Evolutionary conservation across 2,888 invertebrate genomes (phyloP).

Genomic region (Hirtodrosophila trivittata): DNA sequence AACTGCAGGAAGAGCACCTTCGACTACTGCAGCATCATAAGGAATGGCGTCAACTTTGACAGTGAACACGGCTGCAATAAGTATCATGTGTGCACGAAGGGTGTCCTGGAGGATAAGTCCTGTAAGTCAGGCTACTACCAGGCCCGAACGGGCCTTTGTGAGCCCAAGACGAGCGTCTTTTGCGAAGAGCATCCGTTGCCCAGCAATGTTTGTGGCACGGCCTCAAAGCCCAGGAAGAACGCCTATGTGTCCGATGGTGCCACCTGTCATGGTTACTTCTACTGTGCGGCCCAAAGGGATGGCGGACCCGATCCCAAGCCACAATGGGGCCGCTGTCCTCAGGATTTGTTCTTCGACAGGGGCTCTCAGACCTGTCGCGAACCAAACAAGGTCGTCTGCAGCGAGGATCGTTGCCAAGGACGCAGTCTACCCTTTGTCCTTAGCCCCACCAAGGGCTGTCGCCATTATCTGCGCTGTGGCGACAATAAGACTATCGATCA

Average conservation of each 20-base stretch:
- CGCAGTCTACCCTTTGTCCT: conserved; percentile 66
- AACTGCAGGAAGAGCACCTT: conserved; percentile 48
- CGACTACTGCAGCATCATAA: conserved; percentile 70
- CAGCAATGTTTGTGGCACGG: conserved; percentile 58
- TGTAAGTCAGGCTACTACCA: conserved; percentile 59
- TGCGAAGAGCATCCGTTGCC: conserved; percentile 60
- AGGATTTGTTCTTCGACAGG: conserved; percentile 67
- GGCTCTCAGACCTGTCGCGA: conserved; percentile 45
- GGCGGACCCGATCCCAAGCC: conserved; percentile 61
- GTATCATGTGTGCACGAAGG: conserved; percentile 60
- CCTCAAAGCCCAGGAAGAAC: conserved; percentile 38
- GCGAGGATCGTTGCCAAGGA: conserved; percentile 79
- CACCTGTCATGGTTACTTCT: conserved; percentile 76
- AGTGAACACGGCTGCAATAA: conserved; percentile 47
- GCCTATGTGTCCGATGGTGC: conserved; percentile 48
- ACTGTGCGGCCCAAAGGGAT: conserved; percentile 44
- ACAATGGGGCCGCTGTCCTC: conserved; percentile 60
- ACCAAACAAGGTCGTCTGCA: conserved; percentile 59
- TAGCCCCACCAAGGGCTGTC: conserved; percentile 66
- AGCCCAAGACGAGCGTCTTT: conserved; percentile 33
- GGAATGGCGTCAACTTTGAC: conserved; percentile 61
- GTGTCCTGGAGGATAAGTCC: conserved; percentile 29
- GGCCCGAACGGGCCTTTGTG: conserved; percentile 45
- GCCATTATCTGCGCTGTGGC: conserved; percentile 70
- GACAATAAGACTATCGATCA: conserved; percentile 54